phyloP scores from a whole-genome alignment of 2,797 vertebrate species.

The Delichon dasypus region DNA sequence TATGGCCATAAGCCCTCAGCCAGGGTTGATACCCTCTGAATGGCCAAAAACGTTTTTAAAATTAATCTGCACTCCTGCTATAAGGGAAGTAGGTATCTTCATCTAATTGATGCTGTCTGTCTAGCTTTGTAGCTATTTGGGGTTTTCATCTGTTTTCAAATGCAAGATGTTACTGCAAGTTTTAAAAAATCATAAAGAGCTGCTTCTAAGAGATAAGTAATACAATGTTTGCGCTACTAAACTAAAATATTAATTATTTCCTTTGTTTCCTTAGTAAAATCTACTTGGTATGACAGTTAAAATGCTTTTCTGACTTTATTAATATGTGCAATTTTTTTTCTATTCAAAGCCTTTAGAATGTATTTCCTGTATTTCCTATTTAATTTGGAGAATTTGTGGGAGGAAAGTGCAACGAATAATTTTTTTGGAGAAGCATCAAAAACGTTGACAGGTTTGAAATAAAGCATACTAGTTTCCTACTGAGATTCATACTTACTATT shows the following conservation, averaged over 20 bases:
- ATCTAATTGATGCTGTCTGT: not conserved
- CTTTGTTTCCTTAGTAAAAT: not conserved
- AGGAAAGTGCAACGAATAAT: not conserved
- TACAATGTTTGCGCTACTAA: not conserved
- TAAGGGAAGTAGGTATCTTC: not conserved
- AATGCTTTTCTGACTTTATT: not conserved
- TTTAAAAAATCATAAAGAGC: not conserved
- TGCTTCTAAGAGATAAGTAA: not conserved
- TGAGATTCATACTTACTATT: not conserved
- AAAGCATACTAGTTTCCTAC: not conserved
- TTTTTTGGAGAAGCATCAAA: not conserved
- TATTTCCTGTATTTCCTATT: not conserved
- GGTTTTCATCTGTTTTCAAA: not conserved
- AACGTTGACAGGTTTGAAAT: slow-evolving; percentile 20
- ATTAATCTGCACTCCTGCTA: not conserved
- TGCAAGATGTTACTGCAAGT: not conserved
- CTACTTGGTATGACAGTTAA: not conserved
- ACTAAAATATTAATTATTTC: not conserved
- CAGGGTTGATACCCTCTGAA: not conserved
- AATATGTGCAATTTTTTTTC: not conserved
- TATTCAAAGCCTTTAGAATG: not conserved
- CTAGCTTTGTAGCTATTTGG: not conserved
- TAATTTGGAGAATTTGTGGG: not conserved
- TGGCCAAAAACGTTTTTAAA: not conserved
- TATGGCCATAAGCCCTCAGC: not conserved